Evolutionary conservation across 2,113 vertebrate genomes (phyloP).

Genomic region (Cheilinus undulatus): DNA sequence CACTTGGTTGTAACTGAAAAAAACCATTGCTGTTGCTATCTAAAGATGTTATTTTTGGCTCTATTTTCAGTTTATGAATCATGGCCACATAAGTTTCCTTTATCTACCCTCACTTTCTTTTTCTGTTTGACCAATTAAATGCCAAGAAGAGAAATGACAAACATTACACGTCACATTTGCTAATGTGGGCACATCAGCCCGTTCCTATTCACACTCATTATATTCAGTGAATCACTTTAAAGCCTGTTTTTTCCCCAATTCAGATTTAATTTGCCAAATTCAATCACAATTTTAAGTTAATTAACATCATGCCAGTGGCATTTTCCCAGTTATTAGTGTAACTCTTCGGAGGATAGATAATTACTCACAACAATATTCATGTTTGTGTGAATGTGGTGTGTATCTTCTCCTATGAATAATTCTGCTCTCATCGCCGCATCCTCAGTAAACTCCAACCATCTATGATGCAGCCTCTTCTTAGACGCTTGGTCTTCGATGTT

Average conservation of each 20-base stretch:
- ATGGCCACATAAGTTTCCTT: not conserved
- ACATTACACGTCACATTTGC: not conserved
- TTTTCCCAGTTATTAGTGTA: slow-evolving; percentile 26
- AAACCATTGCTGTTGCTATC: not conserved
- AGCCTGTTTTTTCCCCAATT: slow-evolving; percentile 22
- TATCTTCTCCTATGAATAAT: slow-evolving; percentile 20
- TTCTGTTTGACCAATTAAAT: slow-evolving; percentile 9
- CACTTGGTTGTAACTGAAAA: not conserved
- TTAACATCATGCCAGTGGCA: slow-evolving; percentile 29
- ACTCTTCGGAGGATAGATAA: slow-evolving; percentile 22
- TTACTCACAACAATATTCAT: slow-evolving; percentile 23
- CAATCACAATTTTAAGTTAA: slow-evolving; percentile 37
- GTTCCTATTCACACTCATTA: slow-evolving; percentile 22
- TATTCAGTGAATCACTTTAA: slow-evolving; percentile 27
- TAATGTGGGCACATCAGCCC: not conserved
- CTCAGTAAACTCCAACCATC: slow-evolving; percentile 91
- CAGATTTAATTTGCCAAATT: slow-evolving; percentile 29
- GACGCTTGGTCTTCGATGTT: slow-evolving; percentile 91
- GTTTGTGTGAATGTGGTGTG: not conserved
- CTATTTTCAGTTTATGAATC: not conserved
- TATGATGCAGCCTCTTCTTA: slow-evolving; percentile 93
- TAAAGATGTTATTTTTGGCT: not conserved
- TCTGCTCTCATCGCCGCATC: slow-evolving; percentile 20
- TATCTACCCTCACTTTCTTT: not conserved
- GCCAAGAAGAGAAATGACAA: not conserved